Base-by-base conservation (phyloP, 2,888 invertebrate genomes). In the Teinopalpus imperialis region DNA sequence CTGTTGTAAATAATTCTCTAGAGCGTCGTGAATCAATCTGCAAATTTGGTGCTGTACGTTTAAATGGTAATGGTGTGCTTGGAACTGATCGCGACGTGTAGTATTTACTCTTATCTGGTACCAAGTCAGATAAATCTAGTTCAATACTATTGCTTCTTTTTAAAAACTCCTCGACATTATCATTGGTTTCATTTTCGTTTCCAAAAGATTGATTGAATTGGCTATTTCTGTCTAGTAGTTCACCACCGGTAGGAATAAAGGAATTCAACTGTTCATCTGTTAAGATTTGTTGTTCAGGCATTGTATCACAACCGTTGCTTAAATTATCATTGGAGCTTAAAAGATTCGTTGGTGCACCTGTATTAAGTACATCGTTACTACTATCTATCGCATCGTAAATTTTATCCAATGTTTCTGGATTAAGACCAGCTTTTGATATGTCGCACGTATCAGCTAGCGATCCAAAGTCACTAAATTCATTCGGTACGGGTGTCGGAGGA, bases 401-500 rank as follows among this genome's bases (percentile, higher is more conserved):
- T 67, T 92, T 92, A 52, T 91, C 92, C 14, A 93, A 83, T 23
- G 92, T 92, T 60, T 93, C 92, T 2, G 91, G 83, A 49, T 90
- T 86, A 9, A 90, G 75, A 1, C 89, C 83, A 8, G 86, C 88
- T 56, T 72, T 85, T 1, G 88, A 83, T 53, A 89, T 82, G 49
- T 88, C 89, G 51, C 92, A 92, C 0, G 90, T 76, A 30, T 91
- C 90, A 2, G 90, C 89, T 31, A 92, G 89, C 0, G 91, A 87
- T 24, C 91, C 92, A 53, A 94, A 93, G 63, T 94, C 94, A 48
- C 92, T 92, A 65, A 93, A 94, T 62, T 94, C 94, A 48, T 92
- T 90, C 5, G 93, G 93, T 13, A 93, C 92, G 0, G 93, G 93
- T 1, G 93, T 93, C 36, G 92, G 92, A 0, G 92, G 92, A 26